Evolutionary conservation across 2,888 invertebrate genomes (phyloP), one percentile per base, ranked within the genome.

Genomic region (Pachliopta kotzebuea): DNA sequence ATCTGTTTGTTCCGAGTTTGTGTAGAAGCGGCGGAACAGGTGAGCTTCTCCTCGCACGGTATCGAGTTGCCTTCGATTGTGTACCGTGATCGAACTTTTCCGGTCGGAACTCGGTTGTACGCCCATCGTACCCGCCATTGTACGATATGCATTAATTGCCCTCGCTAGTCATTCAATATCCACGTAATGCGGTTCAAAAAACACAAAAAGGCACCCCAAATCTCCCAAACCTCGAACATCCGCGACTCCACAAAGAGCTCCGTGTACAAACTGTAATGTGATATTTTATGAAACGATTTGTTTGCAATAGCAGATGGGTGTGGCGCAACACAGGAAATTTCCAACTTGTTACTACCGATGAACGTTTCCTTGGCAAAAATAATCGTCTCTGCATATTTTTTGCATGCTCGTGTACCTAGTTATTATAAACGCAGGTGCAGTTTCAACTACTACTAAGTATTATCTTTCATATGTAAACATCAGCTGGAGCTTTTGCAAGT

Each of bases 101-200:
- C 91, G 91, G 90, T 89, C 90, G 90, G 90, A 91, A 90, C 89
- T 85, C 78, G 69, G 76, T 70, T 79, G 76, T 78, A 84, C 88
- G 87, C 88, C 89, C 86, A 85, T 77, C 76, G 75, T 69, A 70
- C 69, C 69, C 55, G 67, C 77, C 77, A 80, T 86, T 85, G 83
- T 84, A 75, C 76, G 80, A 77, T 78, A 75, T 71, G 76, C 79
- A 86, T 91, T 91, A 91, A 91, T 91, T 91, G 90, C 85, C 84
- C 81, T 72, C 80, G 77, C 83, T 86, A 85, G 86, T 80, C 82
- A 89, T 90, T 88, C 83, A 87, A 90, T 86, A 86, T 88, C 82
- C 8, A 80, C 78, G 74, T 81, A 83, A 81, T 78, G 77, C 74
- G 72, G 71, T 72, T 77, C 74, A 80, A 85, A 85, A 81, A 84